phyloP scores from a whole-genome alignment of 2,113 vertebrate species.

The Podarcis muralis region DNA sequence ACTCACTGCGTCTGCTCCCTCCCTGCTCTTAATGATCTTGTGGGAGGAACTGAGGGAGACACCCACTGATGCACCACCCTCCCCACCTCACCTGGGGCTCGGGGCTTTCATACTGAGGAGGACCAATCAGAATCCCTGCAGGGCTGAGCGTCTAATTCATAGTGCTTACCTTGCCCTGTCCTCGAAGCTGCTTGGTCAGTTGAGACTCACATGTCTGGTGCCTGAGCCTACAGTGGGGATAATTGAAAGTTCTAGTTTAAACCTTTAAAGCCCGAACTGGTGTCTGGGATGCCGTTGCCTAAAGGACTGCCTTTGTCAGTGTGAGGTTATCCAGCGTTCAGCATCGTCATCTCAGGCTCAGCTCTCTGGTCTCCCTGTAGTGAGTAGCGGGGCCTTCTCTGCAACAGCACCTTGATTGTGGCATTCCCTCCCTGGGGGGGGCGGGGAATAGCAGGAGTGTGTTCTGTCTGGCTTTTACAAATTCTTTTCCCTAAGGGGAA shows the following conservation, averaged over 20 bases:
- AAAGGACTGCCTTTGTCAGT: not conserved
- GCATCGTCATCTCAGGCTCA: not conserved
- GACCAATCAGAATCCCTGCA: too few species aligned
- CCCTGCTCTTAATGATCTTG: not conserved
- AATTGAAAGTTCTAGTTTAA: not conserved
- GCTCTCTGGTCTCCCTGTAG: not conserved
- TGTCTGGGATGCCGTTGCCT: not conserved
- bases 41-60: not conserved
- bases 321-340: not conserved
- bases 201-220: not conserved
- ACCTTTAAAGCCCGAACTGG: not conserved
- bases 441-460: accelerated
- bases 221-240: not conserved
- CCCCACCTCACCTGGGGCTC: too few species aligned
- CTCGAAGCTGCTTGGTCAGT: not conserved
- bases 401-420: not conserved
- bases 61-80: too few species aligned
- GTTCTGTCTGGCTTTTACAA: not conserved
- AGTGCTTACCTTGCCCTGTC: not conserved
- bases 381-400: not conserved
- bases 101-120: too few species aligned
- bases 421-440: not conserved
- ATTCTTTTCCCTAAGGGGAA: not conserved
- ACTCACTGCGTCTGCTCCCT: not conserved
- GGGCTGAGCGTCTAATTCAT: not conserved